Conservation (phyloP, 2,888 invertebrate genomes). For the Macaria liturata region DNA sequence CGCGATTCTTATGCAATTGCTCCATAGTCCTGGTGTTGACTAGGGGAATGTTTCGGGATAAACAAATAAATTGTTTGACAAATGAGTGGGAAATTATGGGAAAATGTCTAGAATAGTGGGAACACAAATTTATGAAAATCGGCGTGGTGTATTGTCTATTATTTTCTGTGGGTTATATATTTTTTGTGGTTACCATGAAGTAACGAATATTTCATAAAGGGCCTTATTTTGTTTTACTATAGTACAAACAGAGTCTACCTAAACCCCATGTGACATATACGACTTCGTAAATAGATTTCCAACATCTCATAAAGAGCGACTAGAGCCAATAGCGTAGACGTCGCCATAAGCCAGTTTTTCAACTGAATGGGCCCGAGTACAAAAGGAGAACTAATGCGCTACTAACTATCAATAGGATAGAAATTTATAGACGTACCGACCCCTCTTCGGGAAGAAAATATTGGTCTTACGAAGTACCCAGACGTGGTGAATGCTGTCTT, state of each 20-base stretch:
- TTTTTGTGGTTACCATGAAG: no score
- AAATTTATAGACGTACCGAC: conserved; percentile 73
- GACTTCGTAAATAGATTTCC: conserved; percentile 11
- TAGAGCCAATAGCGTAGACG: conserved; percentile 46
- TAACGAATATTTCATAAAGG: no score
- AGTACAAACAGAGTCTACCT: no score
- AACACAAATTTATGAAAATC: background rate
- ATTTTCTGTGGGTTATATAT: no score
- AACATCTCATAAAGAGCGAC: conserved; percentile 23
- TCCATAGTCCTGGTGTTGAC: conserved; percentile 4
- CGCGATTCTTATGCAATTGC: conserved; percentile 15
- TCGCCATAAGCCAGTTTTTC: conserved; percentile 66
- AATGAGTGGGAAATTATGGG: background rate
- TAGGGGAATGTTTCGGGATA: conserved; percentile 1
- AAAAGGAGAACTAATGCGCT: conserved; percentile 78
- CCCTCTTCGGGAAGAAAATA: conserved; percentile 77
- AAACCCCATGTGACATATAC: background rate
- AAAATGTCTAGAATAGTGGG: background rate
- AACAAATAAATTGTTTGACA: conserved; percentile 4
- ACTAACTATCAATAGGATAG: conserved; percentile 77
- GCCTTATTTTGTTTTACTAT: no score
- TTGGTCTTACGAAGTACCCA: conserved; percentile 79
- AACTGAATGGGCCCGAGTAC: conserved; percentile 67
- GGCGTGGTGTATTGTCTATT: no score
- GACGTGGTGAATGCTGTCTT: conserved; percentile 74